Percentiles rank a stretch among this genome's conserved stretches.
These are phyloP conservation scores for Charanyca ferruginea DNA, from an alignment of 2,888 invertebrate species.

Conservation along the genomic window DNA sequence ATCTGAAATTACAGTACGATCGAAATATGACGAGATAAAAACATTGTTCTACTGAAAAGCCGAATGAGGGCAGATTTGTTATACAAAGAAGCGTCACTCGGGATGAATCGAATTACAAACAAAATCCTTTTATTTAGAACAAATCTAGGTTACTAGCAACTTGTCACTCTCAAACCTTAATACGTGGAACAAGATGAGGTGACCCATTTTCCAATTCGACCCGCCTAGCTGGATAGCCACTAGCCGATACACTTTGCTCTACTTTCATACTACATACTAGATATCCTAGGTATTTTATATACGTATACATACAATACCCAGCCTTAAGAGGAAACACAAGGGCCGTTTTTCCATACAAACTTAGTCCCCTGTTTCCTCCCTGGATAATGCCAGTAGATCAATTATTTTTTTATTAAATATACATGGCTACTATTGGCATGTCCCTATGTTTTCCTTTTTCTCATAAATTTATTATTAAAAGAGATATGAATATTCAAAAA, in stretches of 20 bases:
- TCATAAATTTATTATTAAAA: too few relatives aligned
- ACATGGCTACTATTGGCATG: too few relatives aligned
- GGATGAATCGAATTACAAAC: slow-evolving; percentile 5
- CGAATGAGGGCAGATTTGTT: neutral
- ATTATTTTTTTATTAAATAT: too few relatives aligned
- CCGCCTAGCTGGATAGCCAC: slow-evolving; percentile 12
- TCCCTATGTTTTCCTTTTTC: too few relatives aligned
- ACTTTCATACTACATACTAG: slow-evolving; percentile 31
- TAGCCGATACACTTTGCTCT: slow-evolving; percentile 24
- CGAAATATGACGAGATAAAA: neutral
- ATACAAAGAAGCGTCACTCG: neutral
- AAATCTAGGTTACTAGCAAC: neutral
- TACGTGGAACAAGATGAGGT: slow-evolving; percentile 4
- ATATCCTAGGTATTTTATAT: slow-evolving; percentile 6
- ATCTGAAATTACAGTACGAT: too few relatives aligned
- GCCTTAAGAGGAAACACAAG: too few relatives aligned
- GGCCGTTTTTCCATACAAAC: too few relatives aligned
- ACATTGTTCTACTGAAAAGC: slow-evolving; percentile 2
- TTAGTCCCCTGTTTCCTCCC: too few relatives aligned
- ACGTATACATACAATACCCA: neutral
- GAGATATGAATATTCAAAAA: too few relatives aligned
- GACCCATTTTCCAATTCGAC: slow-evolving; percentile 37
- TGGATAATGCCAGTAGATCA: too few relatives aligned
- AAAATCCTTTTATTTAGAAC: slow-evolving; percentile 17
- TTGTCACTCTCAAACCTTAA: slow-evolving; percentile 4